Percentiles rank a stretch among this genome's conserved stretches.
These are phyloP conservation scores for Ceratosolen fusciceps DNA, from an alignment of 1,140 invertebrate genomes.

Conservation along the genomic window DNA sequence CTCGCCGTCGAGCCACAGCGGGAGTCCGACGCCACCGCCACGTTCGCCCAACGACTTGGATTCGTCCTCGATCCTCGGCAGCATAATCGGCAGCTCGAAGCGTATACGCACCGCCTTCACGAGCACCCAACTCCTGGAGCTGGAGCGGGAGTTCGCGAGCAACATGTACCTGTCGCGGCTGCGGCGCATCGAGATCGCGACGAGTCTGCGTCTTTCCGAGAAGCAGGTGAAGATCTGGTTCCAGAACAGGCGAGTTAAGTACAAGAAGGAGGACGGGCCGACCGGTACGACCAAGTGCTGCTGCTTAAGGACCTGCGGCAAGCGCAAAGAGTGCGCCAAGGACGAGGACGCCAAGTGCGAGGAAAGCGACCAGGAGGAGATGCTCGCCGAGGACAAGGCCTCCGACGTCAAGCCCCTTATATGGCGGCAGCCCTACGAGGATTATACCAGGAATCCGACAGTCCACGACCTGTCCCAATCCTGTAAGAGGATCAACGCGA, in stretches of 20 bases:
- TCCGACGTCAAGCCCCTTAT: slow-evolving; percentile 29
- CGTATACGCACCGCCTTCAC: slow-evolving; percentile 93
- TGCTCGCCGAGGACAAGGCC: slow-evolving; percentile 17
- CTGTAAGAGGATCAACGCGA: slow-evolving; percentile 54
- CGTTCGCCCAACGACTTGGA: neutral
- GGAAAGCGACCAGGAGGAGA: slow-evolving; percentile 43
- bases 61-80: slow-evolving; percentile 66
- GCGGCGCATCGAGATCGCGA: slow-evolving; percentile 92
- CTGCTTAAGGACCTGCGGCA: slow-evolving; percentile 72
- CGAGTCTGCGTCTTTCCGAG: slow-evolving; percentile 87
- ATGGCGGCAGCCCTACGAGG: slow-evolving; percentile 30
- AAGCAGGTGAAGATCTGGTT: slow-evolving; percentile 98
- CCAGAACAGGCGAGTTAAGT: slow-evolving; percentile 91
- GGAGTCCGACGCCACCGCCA: slow-evolving; percentile 4
- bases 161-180: slow-evolving; percentile 93
- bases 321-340: slow-evolving; percentile 71
- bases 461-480: slow-evolving; percentile 18
- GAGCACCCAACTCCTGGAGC: slow-evolving; percentile 89
- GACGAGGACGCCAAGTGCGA: slow-evolving; percentile 52
- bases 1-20: neutral
- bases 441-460: neutral
- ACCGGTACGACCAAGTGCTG: slow-evolving; percentile 70
- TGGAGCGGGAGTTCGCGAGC: slow-evolving; percentile 91
- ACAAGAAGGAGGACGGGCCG: slow-evolving; percentile 85
- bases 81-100: slow-evolving; percentile 77